Percentiles rank a stretch among this genome's conserved stretches.
Evolutionary conservation across 2,113 vertebrate species (phyloP).

Genomic region (Pygoscelis antarcticus): DNA sequence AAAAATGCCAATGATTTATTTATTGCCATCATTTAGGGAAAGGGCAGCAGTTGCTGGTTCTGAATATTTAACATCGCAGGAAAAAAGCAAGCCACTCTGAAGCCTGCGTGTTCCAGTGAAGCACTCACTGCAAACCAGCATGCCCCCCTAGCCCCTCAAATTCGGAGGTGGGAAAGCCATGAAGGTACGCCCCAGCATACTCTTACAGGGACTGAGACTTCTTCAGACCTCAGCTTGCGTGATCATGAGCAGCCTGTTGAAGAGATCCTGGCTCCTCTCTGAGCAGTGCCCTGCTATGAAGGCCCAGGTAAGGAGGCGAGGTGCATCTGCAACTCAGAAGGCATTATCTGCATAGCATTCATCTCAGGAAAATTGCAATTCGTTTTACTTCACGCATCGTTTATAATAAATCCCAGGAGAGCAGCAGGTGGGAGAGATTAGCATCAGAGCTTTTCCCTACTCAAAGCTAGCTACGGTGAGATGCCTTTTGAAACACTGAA

Average conservation of each 20-base stretch:
- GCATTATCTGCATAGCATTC: background rate
- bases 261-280: background rate
- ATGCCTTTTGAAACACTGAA: background rate
- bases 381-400: background rate
- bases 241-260: background rate
- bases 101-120: background rate
- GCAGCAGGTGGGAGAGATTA: background rate
- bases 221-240: background rate
- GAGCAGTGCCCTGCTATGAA: background rate
- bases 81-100: background rate
- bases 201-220: background rate
- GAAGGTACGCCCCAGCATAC: background rate
- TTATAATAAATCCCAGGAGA: background rate
- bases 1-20: slow-evolving; percentile 47
- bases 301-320: background rate
- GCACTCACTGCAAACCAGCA: background rate
- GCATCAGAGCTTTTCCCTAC: background rate
- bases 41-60: slow-evolving; percentile 22
- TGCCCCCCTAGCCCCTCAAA: background rate
- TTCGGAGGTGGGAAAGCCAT: background rate
- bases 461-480: background rate
- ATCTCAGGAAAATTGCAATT: background rate
- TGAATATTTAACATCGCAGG: background rate
- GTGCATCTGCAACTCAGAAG: background rate
- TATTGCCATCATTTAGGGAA: slow-evolving; percentile 44